phyloP scores from a whole-genome alignment of 1,140 invertebrate species.

The Drosophila lowei region DNA sequence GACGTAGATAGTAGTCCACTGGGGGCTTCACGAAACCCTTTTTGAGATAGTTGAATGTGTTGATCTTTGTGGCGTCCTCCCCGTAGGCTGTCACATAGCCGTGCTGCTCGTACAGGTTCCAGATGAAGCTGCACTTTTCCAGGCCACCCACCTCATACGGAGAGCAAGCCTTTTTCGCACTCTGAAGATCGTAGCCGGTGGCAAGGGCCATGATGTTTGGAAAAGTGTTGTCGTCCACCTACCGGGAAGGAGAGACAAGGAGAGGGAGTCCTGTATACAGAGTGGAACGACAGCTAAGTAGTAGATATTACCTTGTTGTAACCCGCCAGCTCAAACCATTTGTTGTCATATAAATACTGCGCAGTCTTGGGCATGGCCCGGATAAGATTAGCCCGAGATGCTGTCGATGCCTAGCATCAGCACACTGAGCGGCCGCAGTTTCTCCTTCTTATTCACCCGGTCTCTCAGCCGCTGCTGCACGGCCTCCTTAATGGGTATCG shows the following conservation, averaged over 20 bases:
- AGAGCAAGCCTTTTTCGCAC: constrained; percentile 84
- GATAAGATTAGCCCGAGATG: constrained; percentile 90
- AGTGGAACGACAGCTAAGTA: neutral
- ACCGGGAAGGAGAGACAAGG: constrained; percentile 16
- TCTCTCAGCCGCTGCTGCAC: constrained; percentile 54
- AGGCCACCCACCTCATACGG: constrained; percentile 84
- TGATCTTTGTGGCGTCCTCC: constrained; percentile 90
- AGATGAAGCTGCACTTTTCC: constrained; percentile 89
- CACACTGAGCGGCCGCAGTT: constrained; percentile 83
- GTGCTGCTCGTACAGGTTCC: constrained; percentile 88
- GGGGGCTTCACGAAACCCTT: constrained; percentile 90
- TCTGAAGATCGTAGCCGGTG: constrained; percentile 85
- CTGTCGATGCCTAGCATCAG: constrained; percentile 92
- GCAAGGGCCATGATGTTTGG: constrained; percentile 91
- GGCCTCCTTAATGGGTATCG: constrained; percentile 56
- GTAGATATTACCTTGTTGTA: constrained; percentile 83
- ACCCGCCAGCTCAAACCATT: constrained; percentile 84
- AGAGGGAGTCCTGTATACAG: too few species aligned
- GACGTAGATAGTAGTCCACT: constrained; percentile 92
- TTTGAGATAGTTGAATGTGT: constrained; percentile 92
- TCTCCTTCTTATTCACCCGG: constrained; percentile 20
- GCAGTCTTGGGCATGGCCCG: constrained; percentile 90
- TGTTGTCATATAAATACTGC: constrained; percentile 86
- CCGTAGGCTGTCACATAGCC: constrained; percentile 91
- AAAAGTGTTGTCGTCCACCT: constrained; percentile 91